phyloP scores from a whole-genome alignment of 2,797 vertebrate genomes.

The Otolemur crassicaudatus region DNA sequence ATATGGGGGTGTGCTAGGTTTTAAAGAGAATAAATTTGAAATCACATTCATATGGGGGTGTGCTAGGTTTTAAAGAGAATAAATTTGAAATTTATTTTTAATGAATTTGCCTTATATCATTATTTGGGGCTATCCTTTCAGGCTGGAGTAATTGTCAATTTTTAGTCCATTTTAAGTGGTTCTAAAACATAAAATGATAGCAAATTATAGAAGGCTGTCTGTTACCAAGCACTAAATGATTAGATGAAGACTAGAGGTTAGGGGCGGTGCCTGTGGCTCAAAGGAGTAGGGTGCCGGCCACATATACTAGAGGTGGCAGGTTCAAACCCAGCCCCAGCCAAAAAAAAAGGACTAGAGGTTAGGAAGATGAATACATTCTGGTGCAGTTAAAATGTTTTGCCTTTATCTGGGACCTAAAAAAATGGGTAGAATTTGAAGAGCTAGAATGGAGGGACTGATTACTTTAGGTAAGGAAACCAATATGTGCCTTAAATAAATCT shows the following conservation, averaged over 20 bases:
- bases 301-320: too few species aligned
- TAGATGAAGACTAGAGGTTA: neutral
- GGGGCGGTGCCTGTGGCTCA: too few species aligned
- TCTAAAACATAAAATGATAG: constrained; percentile 27
- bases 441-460: neutral
- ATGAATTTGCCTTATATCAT: neutral
- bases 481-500: neutral
- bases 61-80: constrained; percentile 11
- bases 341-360: neutral
- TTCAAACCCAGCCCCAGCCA: too few species aligned
- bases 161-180: neutral
- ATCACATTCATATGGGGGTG: neutral
- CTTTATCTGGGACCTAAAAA: neutral
- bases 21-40: constrained; percentile 38
- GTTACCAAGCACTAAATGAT: neutral
- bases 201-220: neutral
- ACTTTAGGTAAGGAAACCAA: neutral
- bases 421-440: neutral
- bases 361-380: neutral
- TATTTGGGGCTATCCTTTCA: neutral
- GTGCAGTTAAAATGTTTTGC: neutral
- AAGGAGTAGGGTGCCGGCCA: too few species aligned
- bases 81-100: neutral
- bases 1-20: neutral
- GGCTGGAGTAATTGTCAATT: neutral